Evolutionary conservation across 2,888 invertebrate species (phyloP), one percentile per base, ranked within the genome.

Genomic region (Leistus spinibarbis): DNA sequence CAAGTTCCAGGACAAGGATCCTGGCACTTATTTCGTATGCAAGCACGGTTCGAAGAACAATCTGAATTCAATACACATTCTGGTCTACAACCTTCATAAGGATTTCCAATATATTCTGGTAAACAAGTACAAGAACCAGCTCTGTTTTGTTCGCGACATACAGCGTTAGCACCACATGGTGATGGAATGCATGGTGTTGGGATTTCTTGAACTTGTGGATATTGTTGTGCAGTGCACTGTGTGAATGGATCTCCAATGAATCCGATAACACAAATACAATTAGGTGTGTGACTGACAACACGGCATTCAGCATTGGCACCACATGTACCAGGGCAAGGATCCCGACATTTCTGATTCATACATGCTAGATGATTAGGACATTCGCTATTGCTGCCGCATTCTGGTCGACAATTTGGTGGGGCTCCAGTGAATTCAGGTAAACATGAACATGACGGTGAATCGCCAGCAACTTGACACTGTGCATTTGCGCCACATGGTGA

Each of bases 361-460:
- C 89, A 89, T 3, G 89, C 88, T 71, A 84, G 79, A 54, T 84
- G 83, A 65, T 82, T 83, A 0, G 85, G 79, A 77, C 87, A 87
- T 78, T 87, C 86, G n/a, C 82, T 81, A 76, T 86, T 87, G 69
- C 82, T 83, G 63, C 84, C 79, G 77, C 86, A 87, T 77, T 86
- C 86, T 10, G 85, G 85, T 5, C 91, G 88, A 82, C 95, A 95
- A 78, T 90, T 90, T 3, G 94, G 93, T 27, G 95, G 93, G n/a
- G 88, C 88, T 24, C 92, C 92, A 65, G 89, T 87, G 83, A 90
- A 94, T 77, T 89, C 90, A 66, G 88, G 86, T 23, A 91, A 85
- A 80, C 95, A 95, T 3, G 93, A 92, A 81, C 95, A 95, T 3
- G 92, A 90, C 0, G 93, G 92, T 57, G 90, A 86, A 54, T 90